Base-by-base conservation (phyloP, 2,113 vertebrate species). In the Erpornis zantholeuca region DNA sequence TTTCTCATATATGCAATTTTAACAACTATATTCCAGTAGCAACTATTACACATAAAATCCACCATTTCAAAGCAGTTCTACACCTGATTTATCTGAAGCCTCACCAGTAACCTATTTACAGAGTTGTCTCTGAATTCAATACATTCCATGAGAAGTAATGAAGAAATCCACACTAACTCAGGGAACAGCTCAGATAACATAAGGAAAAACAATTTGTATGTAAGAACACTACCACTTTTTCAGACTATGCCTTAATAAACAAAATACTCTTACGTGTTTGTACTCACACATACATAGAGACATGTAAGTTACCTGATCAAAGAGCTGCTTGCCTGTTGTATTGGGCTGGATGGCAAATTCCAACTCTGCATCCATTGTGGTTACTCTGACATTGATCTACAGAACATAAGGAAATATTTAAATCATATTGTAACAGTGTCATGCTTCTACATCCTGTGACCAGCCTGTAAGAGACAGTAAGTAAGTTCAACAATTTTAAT, bases 301-400 rank as follows among this genome's bases (percentile, higher is more conserved):
- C 14, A 29, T 18, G 3, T 56, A 91, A 52, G 20, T 97, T 98
- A 98, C 98, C 98, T 98, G 98, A 96, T 98, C 98, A 97, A 98
- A 98, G 84, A 98, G 98, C 73, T 98, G 98, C 92, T 98, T 98
- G 94, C 98, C 98, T 87, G 98, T 98, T 78, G 98, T 98, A 92
- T 98, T 98, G 63, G 98, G 98, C 88, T 98, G 98, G 94, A 98
- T 98, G 86, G 98, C 98, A 98, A 98, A 98, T 87, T 98, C 98
- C 96, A 98, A 90, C 86, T 98, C 98, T 40, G 98, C 98, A 93
- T 98, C 98, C 98, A 98, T 98, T 24, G 98, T 98, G 54, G 98
- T 98, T 85, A 98, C 98, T 97, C 98, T 97, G 82, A 98, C 98
- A 6, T 98, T 98, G 92, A 98, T 98, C 98, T 98, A 38, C 24